These are phyloP conservation scores for Scaptodrosophila latifasciaeformis DNA, from an alignment of 2,888 invertebrate species.

Conservation along the genomic window DNA sequence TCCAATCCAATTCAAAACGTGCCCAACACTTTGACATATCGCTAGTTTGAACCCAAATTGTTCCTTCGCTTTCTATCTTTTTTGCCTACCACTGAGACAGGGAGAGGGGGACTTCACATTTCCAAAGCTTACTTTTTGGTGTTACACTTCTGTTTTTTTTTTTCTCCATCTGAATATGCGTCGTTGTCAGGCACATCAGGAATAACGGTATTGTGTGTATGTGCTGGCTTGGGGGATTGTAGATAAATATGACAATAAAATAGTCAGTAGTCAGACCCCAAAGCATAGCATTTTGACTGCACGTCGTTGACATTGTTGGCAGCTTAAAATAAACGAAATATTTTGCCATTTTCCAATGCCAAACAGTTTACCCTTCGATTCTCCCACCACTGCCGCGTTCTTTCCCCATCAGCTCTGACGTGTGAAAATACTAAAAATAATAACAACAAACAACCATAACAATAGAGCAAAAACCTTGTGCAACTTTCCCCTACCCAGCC, in stretches of 20 bases:
- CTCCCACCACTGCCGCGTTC: constrained; percentile 10
- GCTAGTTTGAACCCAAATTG: constrained; percentile 3
- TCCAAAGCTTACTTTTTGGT: constrained; percentile 18
- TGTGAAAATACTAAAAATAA: constrained; percentile 42
- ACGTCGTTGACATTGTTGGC: constrained; percentile 20
- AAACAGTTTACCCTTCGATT: too few relatives aligned
- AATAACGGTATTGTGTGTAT: constrained; percentile 17
- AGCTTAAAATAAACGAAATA: constrained; percentile 49
- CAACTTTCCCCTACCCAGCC: too few relatives aligned
- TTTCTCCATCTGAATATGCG: constrained; percentile 24
- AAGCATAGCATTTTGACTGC: background rate
- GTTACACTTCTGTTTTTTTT: background rate
- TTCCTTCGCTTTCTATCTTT: too few relatives aligned
- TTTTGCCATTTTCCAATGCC: constrained; percentile 9
- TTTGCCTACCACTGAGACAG: too few relatives aligned
- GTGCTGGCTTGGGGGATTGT: constrained; percentile 43
- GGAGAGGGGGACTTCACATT: too few relatives aligned
- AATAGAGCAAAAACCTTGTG: constrained; percentile 12
- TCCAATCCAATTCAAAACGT: background rate
- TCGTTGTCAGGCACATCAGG: constrained; percentile 37
- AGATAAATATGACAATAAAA: constrained; percentile 69
- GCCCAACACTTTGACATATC: constrained; percentile 43
- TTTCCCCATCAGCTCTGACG: constrained; percentile 29
- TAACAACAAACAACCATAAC: constrained; percentile 27
- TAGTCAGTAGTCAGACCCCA: constrained; percentile 41